Evolutionary conservation across 2,888 invertebrate species (phyloP), one percentile per base, ranked within the genome.

Genomic region (Hirtodrosophila alboralis): DNA sequence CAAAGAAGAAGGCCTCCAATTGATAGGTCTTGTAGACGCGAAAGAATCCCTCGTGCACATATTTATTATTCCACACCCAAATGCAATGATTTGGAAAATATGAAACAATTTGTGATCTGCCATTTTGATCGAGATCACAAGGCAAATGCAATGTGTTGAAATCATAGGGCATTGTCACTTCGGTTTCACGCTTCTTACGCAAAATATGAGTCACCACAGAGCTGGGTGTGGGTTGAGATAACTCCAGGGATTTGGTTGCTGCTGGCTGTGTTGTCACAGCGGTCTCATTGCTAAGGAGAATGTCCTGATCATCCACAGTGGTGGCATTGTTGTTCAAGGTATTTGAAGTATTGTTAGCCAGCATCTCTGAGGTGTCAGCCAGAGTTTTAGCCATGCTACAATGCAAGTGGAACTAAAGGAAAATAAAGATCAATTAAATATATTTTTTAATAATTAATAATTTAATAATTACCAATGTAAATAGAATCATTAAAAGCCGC

Each of bases 1-100:
- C 61, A 18, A 76, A 76, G 45, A 71, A 67, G 36, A 76, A 76
- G 0, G 43, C 64, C 58, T 76, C 75, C 30, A 76, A 12, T n/a
- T 71, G 65, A 26, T 68, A 72, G 23, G 51, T 65, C 27, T 77
- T 68, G 8, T 8, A 76, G 16, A 72, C 16, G 0, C 77, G 56
- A 48, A 31, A 76, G 38, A 21, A 56, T 0, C 23, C 31, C 48
- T 71, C 74, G 2, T 6, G 4, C 0, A 4, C 34, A 7, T 34
- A 74, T 2, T 28, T 43, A 10, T 65, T 62, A 14, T 71, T 74
- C 14, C 18, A 64, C 0, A 56, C 14, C 59, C 64, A 71, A 26
- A 54, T 36, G 10, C 76, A 76, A 16, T 76, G 67, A 14, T 60
- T 60, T 4, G 67, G 60, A 23, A 70, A 54, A 0, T 21, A 4